These are phyloP conservation scores for Danio albolineatus DNA, from an alignment of 2,797 vertebrate species.

Conservation along the genomic window DNA sequence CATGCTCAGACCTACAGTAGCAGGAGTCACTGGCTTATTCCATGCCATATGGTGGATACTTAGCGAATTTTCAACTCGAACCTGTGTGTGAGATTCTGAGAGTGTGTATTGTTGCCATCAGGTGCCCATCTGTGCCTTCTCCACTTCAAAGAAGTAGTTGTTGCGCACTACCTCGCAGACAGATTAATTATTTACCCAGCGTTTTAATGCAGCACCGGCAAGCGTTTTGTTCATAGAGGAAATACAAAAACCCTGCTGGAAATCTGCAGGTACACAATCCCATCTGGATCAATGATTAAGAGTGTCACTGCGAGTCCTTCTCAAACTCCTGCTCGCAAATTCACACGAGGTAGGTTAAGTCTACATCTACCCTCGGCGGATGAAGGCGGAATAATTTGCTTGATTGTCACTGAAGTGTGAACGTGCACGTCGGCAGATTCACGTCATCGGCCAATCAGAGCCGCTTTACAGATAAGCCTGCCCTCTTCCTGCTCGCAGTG, in stretches of 20 bases:
- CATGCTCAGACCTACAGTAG: conserved; percentile 27
- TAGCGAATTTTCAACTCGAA: conserved; percentile 41
- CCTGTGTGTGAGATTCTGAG: conserved; percentile 34
- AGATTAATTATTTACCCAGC: conserved; percentile 73
- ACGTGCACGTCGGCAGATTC: not conserved
- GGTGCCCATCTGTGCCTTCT: conserved; percentile 69
- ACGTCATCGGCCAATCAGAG: conserved; percentile 26
- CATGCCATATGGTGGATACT: conserved; percentile 49
- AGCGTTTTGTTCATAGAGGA: conserved; percentile 69
- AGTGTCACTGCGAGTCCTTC: conserved; percentile 38
- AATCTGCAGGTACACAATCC: conserved; percentile 63
- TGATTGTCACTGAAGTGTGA: conserved; percentile 38
- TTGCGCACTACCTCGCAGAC: conserved; percentile 62
- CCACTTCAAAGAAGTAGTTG: conserved; percentile 68
- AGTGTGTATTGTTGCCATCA: conserved; percentile 49
- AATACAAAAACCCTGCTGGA: conserved; percentile 68
- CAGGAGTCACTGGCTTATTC: conserved; percentile 38
- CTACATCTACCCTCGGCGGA: not conserved
- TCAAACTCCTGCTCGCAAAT: conserved; percentile 34
- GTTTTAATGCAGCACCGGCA: conserved; percentile 62
- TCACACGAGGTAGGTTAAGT: conserved; percentile 20
- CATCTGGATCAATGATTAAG: conserved; percentile 65
- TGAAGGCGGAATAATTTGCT: conserved; percentile 1
- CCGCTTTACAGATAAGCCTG: conserved; percentile 8
- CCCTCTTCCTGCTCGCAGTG: conserved; percentile 23